Evolutionary conservation across 1,140 invertebrate species (phyloP).

Genomic region (Hyles euphorbiae): DNA sequence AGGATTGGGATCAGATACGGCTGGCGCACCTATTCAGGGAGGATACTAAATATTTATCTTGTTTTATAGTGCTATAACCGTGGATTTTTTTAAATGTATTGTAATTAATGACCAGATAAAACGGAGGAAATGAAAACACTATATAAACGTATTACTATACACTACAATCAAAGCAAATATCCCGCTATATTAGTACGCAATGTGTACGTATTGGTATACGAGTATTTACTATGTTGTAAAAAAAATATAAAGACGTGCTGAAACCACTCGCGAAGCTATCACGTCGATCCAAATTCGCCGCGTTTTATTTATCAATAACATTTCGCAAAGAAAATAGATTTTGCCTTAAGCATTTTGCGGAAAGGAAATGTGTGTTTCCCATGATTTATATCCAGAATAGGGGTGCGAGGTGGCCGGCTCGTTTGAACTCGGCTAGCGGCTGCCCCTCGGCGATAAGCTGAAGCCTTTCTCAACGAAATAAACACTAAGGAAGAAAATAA

Average conservation of each 20-base stretch:
- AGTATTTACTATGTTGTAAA: no score
- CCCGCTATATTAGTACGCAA: no score
- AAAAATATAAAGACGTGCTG: no score
- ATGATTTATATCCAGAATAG: conserved; percentile 71
- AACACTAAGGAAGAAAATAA: conserved; percentile 66
- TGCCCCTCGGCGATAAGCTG: conserved; percentile 64
- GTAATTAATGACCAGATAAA: no score
- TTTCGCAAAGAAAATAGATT: conserved; percentile 53
- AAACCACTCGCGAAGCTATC: not conserved
- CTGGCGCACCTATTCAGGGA: not conserved
- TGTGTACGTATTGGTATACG: no score
- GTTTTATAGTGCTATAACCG: not conserved
- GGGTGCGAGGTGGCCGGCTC: conserved; percentile 51
- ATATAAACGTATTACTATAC: no score
- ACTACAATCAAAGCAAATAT: no score
- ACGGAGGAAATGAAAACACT: no score
- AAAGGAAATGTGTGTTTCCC: conserved; percentile 69
- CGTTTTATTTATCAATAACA: conserved; percentile 38
- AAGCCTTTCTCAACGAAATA: conserved; percentile 43
- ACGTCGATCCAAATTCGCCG: conserved; percentile 7
- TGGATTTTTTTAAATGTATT: no score
- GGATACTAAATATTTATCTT: not conserved
- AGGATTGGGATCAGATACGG: no score
- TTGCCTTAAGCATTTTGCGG: conserved; percentile 55
- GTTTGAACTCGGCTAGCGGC: conserved; percentile 59